These are phyloP conservation scores for Probosciger aterrimus DNA, from an alignment of 2,113 vertebrate genomes.

Conservation along the genomic window DNA sequence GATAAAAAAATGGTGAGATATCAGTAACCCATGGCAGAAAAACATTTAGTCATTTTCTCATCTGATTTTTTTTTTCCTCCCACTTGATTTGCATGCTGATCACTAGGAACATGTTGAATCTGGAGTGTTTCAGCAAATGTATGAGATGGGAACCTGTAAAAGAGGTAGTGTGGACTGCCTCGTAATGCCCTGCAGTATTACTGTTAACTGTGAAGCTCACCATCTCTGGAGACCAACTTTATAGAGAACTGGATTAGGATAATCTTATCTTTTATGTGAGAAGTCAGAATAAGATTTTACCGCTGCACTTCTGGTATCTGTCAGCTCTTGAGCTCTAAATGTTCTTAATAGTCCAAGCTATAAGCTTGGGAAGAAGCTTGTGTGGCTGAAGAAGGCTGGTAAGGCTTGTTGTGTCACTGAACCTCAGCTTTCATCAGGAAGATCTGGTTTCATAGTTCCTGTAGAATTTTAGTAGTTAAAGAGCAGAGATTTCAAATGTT, in stretches of 20 bases:
- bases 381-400: not conserved
- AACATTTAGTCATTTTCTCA: not conserved
- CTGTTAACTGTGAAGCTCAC: not conserved
- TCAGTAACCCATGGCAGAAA: not conserved
- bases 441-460: not conserved
- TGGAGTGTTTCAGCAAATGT: not conserved
- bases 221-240: not conserved
- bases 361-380: not conserved
- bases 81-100: not conserved
- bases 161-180: not conserved
- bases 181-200: rapidly evolving
- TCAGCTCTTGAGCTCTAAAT: not conserved
- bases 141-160: not conserved
- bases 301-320: not conserved
- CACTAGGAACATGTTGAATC: not conserved
- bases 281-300: not conserved
- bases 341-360: not conserved
- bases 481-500: not conserved
- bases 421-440: not conserved
- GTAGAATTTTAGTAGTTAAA: not conserved
- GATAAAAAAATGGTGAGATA: not conserved
- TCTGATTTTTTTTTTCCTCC: not conserved
- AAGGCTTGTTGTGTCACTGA: not conserved
- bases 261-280: not conserved
- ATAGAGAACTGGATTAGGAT: not conserved